A percentile compares a stretch with the other conserved stretches of the same genome.
These are phyloP conservation scores for Anarrhichthys ocellatus DNA, from an alignment of 2,113 vertebrate genomes.

Conservation along the genomic window DNA sequence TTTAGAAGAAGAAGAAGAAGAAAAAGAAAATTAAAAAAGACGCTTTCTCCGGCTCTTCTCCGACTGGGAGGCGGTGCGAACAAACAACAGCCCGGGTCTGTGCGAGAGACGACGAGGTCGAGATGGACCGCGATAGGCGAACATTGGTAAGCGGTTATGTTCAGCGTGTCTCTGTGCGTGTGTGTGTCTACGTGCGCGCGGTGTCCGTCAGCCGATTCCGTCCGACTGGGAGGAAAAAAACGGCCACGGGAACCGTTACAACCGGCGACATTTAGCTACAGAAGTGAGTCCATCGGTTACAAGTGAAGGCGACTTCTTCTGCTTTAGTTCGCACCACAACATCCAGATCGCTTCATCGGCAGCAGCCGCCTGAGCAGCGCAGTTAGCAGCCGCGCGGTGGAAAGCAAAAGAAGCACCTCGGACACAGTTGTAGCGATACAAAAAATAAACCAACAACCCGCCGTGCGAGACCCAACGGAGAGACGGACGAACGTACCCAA, in stretches of 20 bases:
- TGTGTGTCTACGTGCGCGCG: background rate
- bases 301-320: conserved; percentile 73
- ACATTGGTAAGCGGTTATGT: conserved; percentile 63
- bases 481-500: conserved; percentile 21
- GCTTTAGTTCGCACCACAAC: conserved; percentile 69
- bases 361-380: background rate
- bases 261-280: conserved; percentile 51
- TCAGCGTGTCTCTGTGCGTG: background rate
- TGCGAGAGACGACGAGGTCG: conserved; percentile 63
- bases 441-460: conserved; percentile 7
- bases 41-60: conserved; percentile 54
- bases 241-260: background rate
- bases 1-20: background rate
- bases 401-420: background rate
- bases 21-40: conserved; percentile 25
- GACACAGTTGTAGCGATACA: conserved; percentile 32
- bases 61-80: conserved; percentile 36
- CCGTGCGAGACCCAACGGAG: conserved; percentile 36
- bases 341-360: conserved; percentile 46
- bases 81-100: conserved; percentile 59
- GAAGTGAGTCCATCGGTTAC: conserved; percentile 51
- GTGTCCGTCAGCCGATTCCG: conserved; percentile 54
- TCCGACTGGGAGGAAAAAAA: conserved; percentile 38
- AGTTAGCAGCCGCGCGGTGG: conserved; percentile 30
- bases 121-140: conserved; percentile 65